phyloP scores from a whole-genome alignment of 2,113 vertebrate species.

The Sinocyclocheilus anshuiensis region DNA sequence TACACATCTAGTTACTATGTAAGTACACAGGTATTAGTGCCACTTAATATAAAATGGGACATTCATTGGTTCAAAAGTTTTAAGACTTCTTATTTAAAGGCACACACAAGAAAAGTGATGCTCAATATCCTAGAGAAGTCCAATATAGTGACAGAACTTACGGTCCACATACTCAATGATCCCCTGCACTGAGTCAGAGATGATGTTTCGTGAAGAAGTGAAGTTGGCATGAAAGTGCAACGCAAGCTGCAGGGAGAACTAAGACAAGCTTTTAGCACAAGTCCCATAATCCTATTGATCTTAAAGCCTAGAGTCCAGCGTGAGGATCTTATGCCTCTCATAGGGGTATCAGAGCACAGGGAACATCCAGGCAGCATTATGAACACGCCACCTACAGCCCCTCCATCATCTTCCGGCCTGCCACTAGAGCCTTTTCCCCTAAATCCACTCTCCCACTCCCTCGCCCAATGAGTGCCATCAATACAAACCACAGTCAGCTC shows the following conservation, averaged over 20 bases:
- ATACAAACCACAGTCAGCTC: constrained; percentile 20
- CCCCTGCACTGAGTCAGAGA: constrained; percentile 5
- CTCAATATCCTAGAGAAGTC: constrained; percentile 3
- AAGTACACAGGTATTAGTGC: no score
- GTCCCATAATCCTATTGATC: constrained; percentile 85
- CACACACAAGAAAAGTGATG: neutral
- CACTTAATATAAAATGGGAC: no score
- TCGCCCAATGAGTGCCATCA: constrained; percentile 12
- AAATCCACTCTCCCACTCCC: constrained; percentile 34
- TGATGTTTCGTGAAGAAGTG: constrained; percentile 39
- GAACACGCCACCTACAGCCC: constrained; percentile 26
- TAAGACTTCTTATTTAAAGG: neutral
- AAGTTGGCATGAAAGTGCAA: constrained; percentile 66
- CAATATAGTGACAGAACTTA: constrained; percentile 24
- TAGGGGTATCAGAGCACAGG: constrained; percentile 54
- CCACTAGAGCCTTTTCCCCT: constrained; percentile 13
- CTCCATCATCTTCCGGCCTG: constrained; percentile 41
- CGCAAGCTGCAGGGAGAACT: constrained; percentile 74
- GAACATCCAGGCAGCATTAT: constrained; percentile 45
- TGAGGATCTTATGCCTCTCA: constrained; percentile 65
- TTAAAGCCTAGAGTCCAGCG: constrained; percentile 69
- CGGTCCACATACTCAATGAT: neutral
- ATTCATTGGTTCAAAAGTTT: neutral
- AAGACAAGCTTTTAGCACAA: constrained; percentile 77
- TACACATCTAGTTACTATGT: no score